A percentile compares a stretch with the other conserved stretches of the same genome.
Evolutionary conservation across 2,797 vertebrate genomes (phyloP).

Genomic region (Scolopax bukidnonensis): DNA sequence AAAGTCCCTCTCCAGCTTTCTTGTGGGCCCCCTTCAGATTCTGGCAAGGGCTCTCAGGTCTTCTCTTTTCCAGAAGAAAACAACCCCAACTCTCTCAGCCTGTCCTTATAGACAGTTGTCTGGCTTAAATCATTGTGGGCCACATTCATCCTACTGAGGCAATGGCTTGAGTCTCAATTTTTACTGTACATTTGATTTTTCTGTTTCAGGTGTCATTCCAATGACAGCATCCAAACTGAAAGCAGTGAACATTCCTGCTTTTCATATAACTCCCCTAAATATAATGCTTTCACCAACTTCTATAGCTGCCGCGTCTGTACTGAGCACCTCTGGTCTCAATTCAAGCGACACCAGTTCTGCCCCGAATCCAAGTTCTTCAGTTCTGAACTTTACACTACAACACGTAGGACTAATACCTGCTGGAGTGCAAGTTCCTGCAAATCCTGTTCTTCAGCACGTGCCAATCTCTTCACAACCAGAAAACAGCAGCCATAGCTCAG

Average conservation of each 20-base stretch:
- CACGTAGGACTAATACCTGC: constrained; percentile 88
- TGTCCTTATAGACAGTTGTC: not conserved
- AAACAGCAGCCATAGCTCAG: constrained; percentile 24
- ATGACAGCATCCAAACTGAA: constrained; percentile 72
- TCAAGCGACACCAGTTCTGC: constrained; percentile 63
- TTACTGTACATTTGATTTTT: not conserved
- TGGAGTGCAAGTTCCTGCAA: constrained; percentile 68
- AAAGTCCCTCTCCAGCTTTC: not conserved
- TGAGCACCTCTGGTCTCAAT: constrained; percentile 61
- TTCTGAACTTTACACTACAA: constrained; percentile 93
- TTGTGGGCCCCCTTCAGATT: not conserved
- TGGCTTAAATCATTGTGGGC: not conserved
- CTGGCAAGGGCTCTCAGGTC: not conserved
- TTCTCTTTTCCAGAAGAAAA: not conserved
- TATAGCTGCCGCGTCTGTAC: constrained; percentile 75
- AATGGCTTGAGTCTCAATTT: not conserved
- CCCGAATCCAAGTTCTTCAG: constrained; percentile 85
- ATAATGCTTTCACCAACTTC: constrained; percentile 78
- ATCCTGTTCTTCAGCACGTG: constrained; percentile 40
- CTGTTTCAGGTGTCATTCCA: constrained; percentile 75
- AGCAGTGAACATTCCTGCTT: constrained; percentile 76
- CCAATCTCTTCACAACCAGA: constrained; percentile 69
- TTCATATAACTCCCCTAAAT: constrained; percentile 79
- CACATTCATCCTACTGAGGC: not conserved
- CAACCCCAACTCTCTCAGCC: not conserved